phyloP scores from a whole-genome alignment of 2,888 invertebrate genomes.

The Agrochola lychnidis region DNA sequence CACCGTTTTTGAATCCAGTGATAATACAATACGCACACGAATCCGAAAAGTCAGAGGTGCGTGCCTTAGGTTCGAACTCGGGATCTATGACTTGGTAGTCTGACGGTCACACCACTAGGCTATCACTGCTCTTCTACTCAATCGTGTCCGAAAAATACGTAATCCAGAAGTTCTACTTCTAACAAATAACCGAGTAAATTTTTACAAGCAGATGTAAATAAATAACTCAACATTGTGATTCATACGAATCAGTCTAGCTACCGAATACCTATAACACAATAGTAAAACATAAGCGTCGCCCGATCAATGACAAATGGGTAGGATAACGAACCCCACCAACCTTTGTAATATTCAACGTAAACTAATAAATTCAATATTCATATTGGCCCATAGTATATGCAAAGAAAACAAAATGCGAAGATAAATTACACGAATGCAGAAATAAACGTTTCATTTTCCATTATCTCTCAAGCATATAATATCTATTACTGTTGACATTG shows the following conservation, averaged over 20 bases:
- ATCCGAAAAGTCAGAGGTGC: too few relatives aligned
- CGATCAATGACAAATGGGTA: slow-evolving; percentile 53
- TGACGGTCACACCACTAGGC: too few relatives aligned
- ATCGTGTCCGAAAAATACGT: too few relatives aligned
- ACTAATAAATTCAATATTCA: slow-evolving; percentile 23
- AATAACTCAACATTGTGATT: slow-evolving; percentile 15
- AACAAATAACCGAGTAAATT: too few relatives aligned
- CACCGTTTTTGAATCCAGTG: too few relatives aligned
- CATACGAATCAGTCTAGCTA: slow-evolving; percentile 17
- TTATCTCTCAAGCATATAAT: slow-evolving; percentile 7
- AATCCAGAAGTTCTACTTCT: too few relatives aligned
- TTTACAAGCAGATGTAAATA: background rate
- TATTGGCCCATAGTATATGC: background rate
- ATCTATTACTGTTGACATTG: background rate
- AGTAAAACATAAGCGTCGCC: slow-evolving; percentile 22
- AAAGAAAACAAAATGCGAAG: background rate
- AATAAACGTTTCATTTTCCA: background rate
- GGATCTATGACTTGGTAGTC: too few relatives aligned
- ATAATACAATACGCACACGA: too few relatives aligned
- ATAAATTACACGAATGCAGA: slow-evolving; percentile 1
- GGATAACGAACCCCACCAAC: slow-evolving; percentile 44
- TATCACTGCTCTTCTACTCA: too few relatives aligned
- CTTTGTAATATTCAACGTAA: slow-evolving; percentile 19
- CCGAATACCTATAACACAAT: slow-evolving; percentile 22
- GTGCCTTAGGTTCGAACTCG: too few relatives aligned